Base-by-base conservation (phyloP, 2,888 invertebrate genomes). In the Dimorphilus gyrociliatus region DNA sequence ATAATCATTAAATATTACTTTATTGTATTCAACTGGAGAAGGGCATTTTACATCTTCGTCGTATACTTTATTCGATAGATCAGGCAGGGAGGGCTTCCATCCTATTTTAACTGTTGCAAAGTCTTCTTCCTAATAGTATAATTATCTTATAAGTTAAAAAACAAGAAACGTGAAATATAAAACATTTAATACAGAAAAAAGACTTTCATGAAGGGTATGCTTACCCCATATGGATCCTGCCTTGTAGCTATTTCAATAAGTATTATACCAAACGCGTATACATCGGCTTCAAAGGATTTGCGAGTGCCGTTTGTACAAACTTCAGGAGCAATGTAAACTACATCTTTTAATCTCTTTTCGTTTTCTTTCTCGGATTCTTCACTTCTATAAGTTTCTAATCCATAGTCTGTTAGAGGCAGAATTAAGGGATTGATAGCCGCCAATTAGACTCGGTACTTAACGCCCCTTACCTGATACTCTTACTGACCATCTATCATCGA, bases 401-500 rank as follows among this genome's bases (percentile, higher is more conserved):
- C 49, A 21, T 39, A 49, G 34, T 49, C 51, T 50, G 32, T 12
- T 26, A 29, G 18, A 23, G 17, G 29, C 25, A 14, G 29, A 12
- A 16, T 6, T 5, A 21, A 13, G 16, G 10, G n/a, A 25, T 7
- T 10, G 21, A 6, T 25, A 12, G 7, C 14, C 25, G 12, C 14
- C 25, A n/a, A 25, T 8, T 25, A 13, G 13, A 8, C 14, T 15
- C 7, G 12, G 13, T 25, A 8, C 25, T 29, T n/a, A 7, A 21
- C 16, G n/a, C n/a, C 21, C 8, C n/a, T 6, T 23, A 53, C 54
- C 54, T 41, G 51, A 45, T n/a, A 54, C 39, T 44, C 52, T 54
- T 8, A 51, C 46, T 0, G 51, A 47, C 53, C 53, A 54, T 18
- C 54, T 38, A 29, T 54, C 53, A 37, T 54, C 54, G 3, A 54